Conservation (phyloP, 2,888 invertebrate species). For the Drosophila robusta region DNA sequence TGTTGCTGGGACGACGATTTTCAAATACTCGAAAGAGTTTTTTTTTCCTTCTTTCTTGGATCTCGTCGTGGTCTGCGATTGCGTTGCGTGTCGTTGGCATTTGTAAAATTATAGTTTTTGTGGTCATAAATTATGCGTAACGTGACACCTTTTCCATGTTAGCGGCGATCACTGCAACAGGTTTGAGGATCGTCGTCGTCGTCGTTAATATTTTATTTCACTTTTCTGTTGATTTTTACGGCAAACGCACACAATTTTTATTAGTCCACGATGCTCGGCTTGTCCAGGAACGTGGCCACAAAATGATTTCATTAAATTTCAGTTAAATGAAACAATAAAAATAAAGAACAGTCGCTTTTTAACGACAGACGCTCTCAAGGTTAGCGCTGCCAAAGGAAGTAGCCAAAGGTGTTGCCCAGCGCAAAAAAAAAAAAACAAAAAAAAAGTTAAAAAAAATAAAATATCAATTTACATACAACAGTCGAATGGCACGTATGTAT, state of each 20-base stretch:
- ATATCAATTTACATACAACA: conserved; percentile 76
- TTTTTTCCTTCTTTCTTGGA: conserved; percentile 8
- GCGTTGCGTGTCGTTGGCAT: conserved; percentile 51
- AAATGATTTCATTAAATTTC: conserved; percentile 79
- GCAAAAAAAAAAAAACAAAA: conserved; percentile 21
- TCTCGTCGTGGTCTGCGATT: conserved; percentile 19
- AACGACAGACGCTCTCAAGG: conserved; percentile 72
- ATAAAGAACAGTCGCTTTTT: conserved; percentile 12
- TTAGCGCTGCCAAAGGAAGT: conserved; percentile 63
- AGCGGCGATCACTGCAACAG: conserved; percentile 53
- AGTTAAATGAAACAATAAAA: conserved; percentile 60
- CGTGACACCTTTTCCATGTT: conserved; percentile 84
- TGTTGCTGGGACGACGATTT: conserved; percentile 28
- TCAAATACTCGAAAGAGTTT: conserved; percentile 29
- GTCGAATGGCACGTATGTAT: conserved; percentile 3
- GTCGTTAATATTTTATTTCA: conserved; percentile 74
- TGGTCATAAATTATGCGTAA: conserved; percentile 83
- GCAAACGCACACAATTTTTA: conserved; percentile 36
- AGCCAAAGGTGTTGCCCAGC: conserved; percentile 63
- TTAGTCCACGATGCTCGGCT: conserved; percentile 25
- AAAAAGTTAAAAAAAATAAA: conserved; percentile 36
- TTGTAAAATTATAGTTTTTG: conserved; percentile 70
- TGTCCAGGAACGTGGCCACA: conserved; percentile 31
- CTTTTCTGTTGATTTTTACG: conserved; percentile 54
- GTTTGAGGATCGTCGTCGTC: conserved; percentile 44